A percentile compares a stretch with the other conserved stretches of the same genome.
phyloP scores from a whole-genome alignment of 2,797 vertebrate species.

The Dendrocincla tyrannina region DNA sequence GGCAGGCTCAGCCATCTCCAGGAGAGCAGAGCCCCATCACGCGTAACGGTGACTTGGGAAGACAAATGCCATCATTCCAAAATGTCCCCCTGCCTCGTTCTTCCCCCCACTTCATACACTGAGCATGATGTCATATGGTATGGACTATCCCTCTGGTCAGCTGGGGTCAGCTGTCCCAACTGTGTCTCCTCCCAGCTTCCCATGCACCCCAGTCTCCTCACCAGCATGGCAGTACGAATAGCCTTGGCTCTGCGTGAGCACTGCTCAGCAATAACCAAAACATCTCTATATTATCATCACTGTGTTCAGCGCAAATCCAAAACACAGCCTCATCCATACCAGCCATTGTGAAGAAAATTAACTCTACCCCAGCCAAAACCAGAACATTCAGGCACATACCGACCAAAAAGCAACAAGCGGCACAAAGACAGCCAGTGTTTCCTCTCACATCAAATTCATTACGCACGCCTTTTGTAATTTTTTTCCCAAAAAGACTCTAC shows the following conservation, averaged over 20 bases:
- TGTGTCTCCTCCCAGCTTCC: neutral
- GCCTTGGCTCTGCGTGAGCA: neutral
- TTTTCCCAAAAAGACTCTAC: neutral
- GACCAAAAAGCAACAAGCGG: neutral
- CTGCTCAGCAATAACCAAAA: neutral
- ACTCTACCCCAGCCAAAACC: neutral
- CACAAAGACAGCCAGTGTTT: neutral
- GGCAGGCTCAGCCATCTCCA: neutral
- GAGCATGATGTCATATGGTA: neutral
- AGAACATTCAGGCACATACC: neutral
- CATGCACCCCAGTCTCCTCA: neutral
- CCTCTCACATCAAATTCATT: neutral
- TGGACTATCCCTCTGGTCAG: neutral
- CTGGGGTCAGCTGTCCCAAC: neutral
- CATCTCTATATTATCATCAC: neutral
- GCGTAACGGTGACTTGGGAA: accelerated
- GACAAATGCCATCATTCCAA: neutral
- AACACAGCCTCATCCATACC: neutral
- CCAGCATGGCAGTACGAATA: neutral
- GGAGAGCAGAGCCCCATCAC: neutral
- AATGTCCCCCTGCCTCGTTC: accelerated
- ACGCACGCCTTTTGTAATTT: neutral
- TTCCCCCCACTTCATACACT: neutral
- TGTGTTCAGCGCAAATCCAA: neutral
- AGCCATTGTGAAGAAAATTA: neutral